A percentile compares a stretch with the other conserved stretches of the same genome.
These are phyloP conservation scores for Scolanthus callimorphus DNA, from an alignment of 92 coral and sea anemone species.

Conservation along the genomic window DNA sequence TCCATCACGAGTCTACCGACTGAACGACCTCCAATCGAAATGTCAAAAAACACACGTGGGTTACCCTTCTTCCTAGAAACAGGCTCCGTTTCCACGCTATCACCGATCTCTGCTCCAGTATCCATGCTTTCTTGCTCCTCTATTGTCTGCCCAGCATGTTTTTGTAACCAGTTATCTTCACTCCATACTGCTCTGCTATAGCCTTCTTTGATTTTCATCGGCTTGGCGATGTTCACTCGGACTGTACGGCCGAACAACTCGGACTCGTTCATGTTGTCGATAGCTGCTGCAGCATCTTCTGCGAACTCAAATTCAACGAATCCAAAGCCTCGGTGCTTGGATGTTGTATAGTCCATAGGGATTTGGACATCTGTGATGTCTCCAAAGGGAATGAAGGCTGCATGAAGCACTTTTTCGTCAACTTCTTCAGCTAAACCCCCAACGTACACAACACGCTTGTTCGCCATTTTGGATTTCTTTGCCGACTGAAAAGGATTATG, in stretches of 20 bases:
- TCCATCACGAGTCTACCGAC: constrained; percentile 82
- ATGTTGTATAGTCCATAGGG: constrained; percentile 90
- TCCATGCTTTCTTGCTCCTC: constrained; percentile 44
- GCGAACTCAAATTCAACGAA: constrained; percentile 98
- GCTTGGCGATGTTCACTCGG: constrained; percentile 93
- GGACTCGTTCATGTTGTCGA: constrained; percentile 98
- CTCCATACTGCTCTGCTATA: constrained; percentile 98
- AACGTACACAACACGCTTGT: constrained; percentile 97
- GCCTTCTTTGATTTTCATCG: constrained; percentile 97
- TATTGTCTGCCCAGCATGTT: constrained; percentile 84
- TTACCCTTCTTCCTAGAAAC: constrained; percentile 65
- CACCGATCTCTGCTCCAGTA: constrained; percentile 40
- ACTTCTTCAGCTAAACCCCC: constrained; percentile 99
- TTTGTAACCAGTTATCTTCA: constrained; percentile 92
- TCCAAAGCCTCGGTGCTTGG: constrained; percentile 96
- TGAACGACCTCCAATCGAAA: constrained; percentile 70
- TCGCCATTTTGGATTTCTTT: constrained; percentile 87
- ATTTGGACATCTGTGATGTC: constrained; percentile 99
- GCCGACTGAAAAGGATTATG: neutral
- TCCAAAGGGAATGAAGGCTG: constrained; percentile 98
- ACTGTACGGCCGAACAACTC: constrained; percentile 95
- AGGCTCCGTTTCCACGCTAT: constrained; percentile 42
- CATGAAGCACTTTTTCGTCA: constrained; percentile 97
- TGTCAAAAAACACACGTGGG: constrained; percentile 86
- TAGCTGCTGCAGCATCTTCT: constrained; percentile 98